Conservation (phyloP, 2,113 vertebrate genomes). For the Eublepharis macularius region DNA sequence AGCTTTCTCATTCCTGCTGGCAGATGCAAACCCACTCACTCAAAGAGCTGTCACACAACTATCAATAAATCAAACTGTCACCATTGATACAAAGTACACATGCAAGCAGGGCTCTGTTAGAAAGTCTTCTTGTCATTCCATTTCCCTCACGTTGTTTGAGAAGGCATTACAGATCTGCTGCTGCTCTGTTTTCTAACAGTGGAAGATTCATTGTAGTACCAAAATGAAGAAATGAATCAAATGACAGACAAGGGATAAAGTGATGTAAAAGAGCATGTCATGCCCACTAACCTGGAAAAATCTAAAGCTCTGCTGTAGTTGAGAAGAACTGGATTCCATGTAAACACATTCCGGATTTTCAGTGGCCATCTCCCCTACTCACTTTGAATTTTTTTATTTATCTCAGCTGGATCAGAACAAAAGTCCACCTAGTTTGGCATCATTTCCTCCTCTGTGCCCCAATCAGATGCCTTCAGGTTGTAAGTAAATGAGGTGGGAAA, state of each 20-base stretch:
- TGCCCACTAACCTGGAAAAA: not conserved
- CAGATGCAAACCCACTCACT: conserved; percentile 27
- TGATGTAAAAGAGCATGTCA: not conserved
- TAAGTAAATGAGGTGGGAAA: too few species aligned
- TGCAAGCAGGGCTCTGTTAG: conserved; percentile 27
- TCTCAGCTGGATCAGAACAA: too few species aligned
- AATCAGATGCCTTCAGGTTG: too few species aligned
- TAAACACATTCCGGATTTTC: not conserved
- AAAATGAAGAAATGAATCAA: conserved; percentile 34
- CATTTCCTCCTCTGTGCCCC: too few species aligned
- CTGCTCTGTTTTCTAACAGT: not conserved
- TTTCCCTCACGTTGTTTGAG: conserved; percentile 16
- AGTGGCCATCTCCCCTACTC: not conserved
- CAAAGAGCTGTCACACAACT: not conserved
- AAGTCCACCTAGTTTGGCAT: too few species aligned
- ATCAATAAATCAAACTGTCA: conserved; percentile 49
- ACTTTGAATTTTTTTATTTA: not conserved
- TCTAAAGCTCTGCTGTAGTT: not conserved
- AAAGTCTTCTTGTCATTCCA: conserved; percentile 5
- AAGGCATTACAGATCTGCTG: conserved; percentile 35
- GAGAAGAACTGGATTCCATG: not conserved
- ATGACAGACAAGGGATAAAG: conserved; percentile 27
- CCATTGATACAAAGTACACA: not conserved
- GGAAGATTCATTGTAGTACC: conserved; percentile 18
- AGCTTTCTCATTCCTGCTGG: conserved; percentile 32